A percentile compares a stretch with the other conserved stretches of the same genome.
These are phyloP conservation scores for Ceratosolen solmsi DNA, from an alignment of 1,140 invertebrate genomes.

Conservation along the genomic window DNA sequence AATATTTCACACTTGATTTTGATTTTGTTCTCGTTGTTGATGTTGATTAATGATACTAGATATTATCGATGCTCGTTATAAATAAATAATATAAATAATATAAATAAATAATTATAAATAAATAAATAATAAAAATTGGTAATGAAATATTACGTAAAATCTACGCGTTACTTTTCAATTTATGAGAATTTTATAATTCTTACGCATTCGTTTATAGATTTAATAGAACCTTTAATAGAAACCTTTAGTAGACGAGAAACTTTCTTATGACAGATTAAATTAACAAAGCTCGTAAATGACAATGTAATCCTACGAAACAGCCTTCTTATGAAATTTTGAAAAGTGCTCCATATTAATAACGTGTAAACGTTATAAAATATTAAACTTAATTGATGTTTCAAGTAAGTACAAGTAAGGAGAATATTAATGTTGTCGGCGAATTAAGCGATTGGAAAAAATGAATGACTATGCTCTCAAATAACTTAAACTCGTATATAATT, in stretches of 20 bases:
- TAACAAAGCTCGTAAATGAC: conserved; percentile 2
- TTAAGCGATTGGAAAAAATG: not conserved
- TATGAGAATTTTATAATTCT: not conserved
- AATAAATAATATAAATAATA: no score
- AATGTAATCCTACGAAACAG: conserved; percentile 10
- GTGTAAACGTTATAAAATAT: conserved; percentile 5
- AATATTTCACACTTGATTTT: no score
- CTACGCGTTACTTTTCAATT: no score
- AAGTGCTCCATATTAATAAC: conserved; percentile 16
- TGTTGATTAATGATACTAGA: no score
- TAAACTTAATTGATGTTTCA: conserved; percentile 1
- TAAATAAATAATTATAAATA: no score
- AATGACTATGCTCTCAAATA: not conserved
- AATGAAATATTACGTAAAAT: no score
- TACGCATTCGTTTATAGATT: not conserved
- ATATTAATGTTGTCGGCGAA: not conserved
- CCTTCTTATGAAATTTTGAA: not conserved
- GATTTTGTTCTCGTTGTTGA: no score
- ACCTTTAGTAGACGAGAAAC: not conserved
- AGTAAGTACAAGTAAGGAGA: not conserved
- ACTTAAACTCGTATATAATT: no score
- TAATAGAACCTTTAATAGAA: not conserved
- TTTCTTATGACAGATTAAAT: not conserved
- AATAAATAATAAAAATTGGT: no score
- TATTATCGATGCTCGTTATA: no score